phyloP scores from a whole-genome alignment of 2,113 vertebrate species.

The Chlorodrepanis virens region DNA sequence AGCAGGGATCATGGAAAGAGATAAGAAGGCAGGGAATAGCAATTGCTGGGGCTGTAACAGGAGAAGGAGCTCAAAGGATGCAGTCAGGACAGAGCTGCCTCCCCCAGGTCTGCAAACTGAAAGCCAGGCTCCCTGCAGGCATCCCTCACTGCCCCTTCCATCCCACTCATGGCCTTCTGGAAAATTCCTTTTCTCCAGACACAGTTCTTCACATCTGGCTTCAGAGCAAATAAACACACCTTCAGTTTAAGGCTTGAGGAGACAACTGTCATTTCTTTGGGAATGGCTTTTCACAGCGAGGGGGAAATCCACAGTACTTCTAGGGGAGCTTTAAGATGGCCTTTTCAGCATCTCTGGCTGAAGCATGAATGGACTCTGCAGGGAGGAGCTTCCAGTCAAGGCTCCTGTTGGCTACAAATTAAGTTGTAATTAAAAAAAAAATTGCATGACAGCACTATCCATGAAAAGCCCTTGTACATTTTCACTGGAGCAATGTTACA shows the following conservation, averaged over 20 bases:
- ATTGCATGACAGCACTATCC: background rate
- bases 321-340: background rate
- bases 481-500: background rate
- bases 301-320: background rate
- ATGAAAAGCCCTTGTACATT: background rate
- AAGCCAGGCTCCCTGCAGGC: background rate
- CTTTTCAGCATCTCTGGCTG: background rate
- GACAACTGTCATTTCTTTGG: background rate
- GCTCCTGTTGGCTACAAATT: background rate
- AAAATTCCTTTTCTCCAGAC: background rate
- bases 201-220: background rate
- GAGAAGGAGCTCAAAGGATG: background rate
- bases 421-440: constrained; percentile 7
- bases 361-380: background rate
- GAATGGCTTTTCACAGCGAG: background rate
- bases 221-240: background rate
- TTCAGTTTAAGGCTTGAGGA: background rate
- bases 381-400: background rate
- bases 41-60: background rate
- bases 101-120: too few species aligned
- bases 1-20: background rate
- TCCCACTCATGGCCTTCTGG: background rate
- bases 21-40: background rate
- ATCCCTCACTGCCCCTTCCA: background rate
- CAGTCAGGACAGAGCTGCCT: background rate